Evolutionary conservation across 2,888 invertebrate species (phyloP).

Genomic region (Spisula solida): DNA sequence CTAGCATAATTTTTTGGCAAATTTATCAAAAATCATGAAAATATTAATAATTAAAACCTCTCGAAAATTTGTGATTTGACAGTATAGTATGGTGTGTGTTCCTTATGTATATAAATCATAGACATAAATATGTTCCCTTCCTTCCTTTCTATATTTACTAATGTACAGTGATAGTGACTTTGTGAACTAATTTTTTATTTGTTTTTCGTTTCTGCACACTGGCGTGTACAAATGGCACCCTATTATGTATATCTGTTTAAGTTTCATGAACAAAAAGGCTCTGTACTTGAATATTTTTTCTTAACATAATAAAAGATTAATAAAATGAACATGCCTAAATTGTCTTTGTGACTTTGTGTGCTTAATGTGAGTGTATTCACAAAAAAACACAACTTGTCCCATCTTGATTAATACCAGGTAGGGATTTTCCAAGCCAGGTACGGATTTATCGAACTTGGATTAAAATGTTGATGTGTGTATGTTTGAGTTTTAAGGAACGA

Average conservation of each 20-base stretch:
- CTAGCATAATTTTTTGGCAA: no score
- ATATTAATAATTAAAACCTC: no score
- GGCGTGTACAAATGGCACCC: neutral
- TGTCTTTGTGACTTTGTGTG: neutral
- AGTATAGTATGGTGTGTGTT: neutral
- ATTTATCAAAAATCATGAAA: no score
- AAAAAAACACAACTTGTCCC: no score
- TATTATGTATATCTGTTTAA: neutral
- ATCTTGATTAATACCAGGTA: no score
- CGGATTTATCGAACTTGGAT: no score
- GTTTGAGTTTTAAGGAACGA: no score
- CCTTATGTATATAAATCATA: constrained; percentile 9
- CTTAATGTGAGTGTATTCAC: neutral
- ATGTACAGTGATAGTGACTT: neutral
- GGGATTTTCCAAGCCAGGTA: no score
- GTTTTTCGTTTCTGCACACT: neutral
- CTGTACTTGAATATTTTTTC: constrained; percentile 8
- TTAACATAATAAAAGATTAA: constrained; percentile 3
- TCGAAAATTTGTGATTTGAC: neutral
- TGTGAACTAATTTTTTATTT: neutral
- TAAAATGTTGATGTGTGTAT: no score
- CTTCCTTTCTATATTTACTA: neutral
- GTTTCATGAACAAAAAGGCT: neutral
- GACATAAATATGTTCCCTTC: neutral
- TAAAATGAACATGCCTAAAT: constrained; percentile 14